A percentile compares a stretch with the other conserved stretches of the same genome.
phyloP scores from a whole-genome alignment of 2,797 vertebrate genomes.

The Onychomys arenicola region DNA sequence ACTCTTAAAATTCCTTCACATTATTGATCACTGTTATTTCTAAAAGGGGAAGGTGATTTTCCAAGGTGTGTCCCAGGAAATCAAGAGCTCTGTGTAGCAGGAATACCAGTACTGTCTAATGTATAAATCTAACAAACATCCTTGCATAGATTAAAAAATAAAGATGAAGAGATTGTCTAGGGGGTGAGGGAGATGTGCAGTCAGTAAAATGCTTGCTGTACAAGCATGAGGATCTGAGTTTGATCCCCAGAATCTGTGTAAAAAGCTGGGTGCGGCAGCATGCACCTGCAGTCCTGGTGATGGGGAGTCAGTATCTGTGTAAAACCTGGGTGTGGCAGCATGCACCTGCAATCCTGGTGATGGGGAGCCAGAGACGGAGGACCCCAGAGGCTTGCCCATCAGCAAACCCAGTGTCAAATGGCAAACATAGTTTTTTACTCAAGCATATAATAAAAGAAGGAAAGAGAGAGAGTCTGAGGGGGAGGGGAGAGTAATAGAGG shows the following conservation, averaged over 20 bases:
- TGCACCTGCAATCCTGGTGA: not conserved
- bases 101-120: not conserved
- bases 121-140: not conserved
- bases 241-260: not conserved
- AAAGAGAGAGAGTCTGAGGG: no score
- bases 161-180: not conserved
- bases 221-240: not conserved
- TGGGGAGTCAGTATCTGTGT: not conserved
- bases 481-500: not conserved
- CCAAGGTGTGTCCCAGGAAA: not conserved
- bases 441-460: not conserved
- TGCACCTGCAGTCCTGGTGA: not conserved
- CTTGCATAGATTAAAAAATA: not conserved
- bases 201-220: not conserved
- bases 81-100: not conserved
- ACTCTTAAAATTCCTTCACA: slow-evolving; percentile 26
- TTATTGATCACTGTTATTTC: not conserved
- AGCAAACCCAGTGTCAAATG: not conserved
- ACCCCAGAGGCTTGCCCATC: not conserved
- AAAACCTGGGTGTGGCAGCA: not conserved
- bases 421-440: not conserved
- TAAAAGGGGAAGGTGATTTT: not conserved
- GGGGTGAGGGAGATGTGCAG: not conserved
- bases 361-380: not conserved
- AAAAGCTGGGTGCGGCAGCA: not conserved